Evolutionary conservation across 2,797 vertebrate species (phyloP).

Genomic region (Micropoecilia bifurca): DNA sequence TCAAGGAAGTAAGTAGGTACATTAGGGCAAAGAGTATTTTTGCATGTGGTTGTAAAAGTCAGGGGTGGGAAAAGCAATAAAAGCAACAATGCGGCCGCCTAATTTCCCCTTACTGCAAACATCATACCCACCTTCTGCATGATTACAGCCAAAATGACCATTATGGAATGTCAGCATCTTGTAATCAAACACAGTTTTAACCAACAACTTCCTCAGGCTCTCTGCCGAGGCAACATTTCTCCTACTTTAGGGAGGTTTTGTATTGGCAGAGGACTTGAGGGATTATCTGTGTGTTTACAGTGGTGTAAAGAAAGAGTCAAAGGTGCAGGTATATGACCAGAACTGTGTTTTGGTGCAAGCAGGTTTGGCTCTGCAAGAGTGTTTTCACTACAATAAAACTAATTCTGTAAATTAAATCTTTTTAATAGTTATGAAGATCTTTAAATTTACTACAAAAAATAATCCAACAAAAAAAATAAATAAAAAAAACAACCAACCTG

Average conservation of each 20-base stretch:
- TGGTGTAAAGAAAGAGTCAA: slow-evolving; percentile 25
- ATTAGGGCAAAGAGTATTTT: background rate
- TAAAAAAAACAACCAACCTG: slow-evolving; percentile 4
- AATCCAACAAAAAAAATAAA: background rate
- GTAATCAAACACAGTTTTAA: slow-evolving; percentile 28
- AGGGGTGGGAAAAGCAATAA: background rate
- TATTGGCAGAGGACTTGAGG: slow-evolving; percentile 13
- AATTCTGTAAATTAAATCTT: background rate
- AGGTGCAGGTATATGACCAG: slow-evolving; percentile 33
- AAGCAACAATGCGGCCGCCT: background rate
- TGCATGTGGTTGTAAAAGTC: background rate
- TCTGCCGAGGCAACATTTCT: slow-evolving; percentile 49
- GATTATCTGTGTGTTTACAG: slow-evolving; percentile 28
- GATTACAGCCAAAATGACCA: slow-evolving; percentile 24
- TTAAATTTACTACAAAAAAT: slow-evolving; percentile 27
- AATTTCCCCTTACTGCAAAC: background rate
- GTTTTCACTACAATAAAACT: slow-evolving; percentile 3
- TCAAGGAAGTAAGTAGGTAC: background rate
- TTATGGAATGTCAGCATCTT: slow-evolving; percentile 31
- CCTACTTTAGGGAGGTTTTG: slow-evolving; percentile 26
- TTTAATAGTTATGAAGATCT: background rate
- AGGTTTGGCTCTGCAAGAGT: slow-evolving; percentile 3
- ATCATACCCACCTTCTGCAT: slow-evolving; percentile 7
- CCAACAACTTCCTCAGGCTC: slow-evolving; percentile 9
- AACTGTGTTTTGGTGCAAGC: slow-evolving; percentile 21